Base-by-base conservation (phyloP, 2,797 vertebrate species). In the Sarcophilus harrisii region DNA sequence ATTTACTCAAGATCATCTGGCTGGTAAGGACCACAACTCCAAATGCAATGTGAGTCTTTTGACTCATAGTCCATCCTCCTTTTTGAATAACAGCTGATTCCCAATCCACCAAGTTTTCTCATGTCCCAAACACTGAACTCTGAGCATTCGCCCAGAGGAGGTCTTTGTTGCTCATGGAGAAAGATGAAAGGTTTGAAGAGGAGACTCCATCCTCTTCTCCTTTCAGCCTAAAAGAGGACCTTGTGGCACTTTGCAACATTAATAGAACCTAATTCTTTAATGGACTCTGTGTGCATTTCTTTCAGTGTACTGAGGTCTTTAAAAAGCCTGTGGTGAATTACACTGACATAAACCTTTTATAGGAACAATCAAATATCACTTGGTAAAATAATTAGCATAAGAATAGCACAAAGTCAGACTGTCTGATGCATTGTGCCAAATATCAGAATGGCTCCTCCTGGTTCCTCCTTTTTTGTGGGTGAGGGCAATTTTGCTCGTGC, bases 281-380 rank as follows among this genome's bases (percentile, higher is more conserved):
- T 97, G 97, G 97, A 97, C 94, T 96, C 96, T 49, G 62, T 90
- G 96, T 95, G 92, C 95, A 81, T 96, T 97, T 96, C 95, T 96
- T 96, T 93, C 95, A 58, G 92, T 87, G 93, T 96, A 96, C 93
- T 97, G 97, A 98, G 96, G 97, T 96, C 96, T 94, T 97, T 97
- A 98, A 98, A 97, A 98, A 97, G 98, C 94, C 93, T 97, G 98
- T 92, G 96, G 96, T 98, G 97, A 98, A 96, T 96, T 94, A 96
- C 92, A 95, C 95, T 45, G 95, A 96, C 97, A 97, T 97, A 96
- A 97, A 97, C 97, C 97, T 97, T 97, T 98, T 97, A 98, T 97
- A 97, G 97, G 97, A 96, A 98, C 97, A 98, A 97, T 97, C 96
- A 98, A 95, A 96, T 96, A 96, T 97, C 98, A 97, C 97, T 97